These are phyloP conservation scores for Mamestra brassicae DNA, from an alignment of 2,888 invertebrate genomes.

Conservation along the genomic window DNA sequence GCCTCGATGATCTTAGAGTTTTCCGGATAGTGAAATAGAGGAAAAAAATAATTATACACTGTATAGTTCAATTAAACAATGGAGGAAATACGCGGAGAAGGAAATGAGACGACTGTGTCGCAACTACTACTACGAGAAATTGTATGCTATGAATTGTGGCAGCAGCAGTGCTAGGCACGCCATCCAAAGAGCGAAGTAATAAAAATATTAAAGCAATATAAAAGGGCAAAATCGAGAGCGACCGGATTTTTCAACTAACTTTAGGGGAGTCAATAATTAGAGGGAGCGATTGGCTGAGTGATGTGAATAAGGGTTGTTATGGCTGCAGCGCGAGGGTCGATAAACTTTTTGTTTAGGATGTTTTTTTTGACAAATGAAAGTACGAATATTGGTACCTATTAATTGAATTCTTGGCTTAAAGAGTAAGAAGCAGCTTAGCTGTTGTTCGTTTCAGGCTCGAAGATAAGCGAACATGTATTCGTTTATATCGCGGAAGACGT, in stretches of 20 bases:
- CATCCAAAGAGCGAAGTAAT: constrained; percentile 76
- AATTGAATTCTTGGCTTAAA: constrained; percentile 38
- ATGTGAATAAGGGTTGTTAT: constrained; percentile 89
- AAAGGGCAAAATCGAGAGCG: constrained; percentile 82
- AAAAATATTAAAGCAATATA: constrained; percentile 83
- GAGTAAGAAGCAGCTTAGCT: constrained; percentile 30
- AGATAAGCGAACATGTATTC: constrained; percentile 75
- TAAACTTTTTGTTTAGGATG: constrained; percentile 79
- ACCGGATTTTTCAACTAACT: constrained; percentile 80
- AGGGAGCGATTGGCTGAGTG: constrained; percentile 87
- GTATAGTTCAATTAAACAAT: constrained; percentile 73
- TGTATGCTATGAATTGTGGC: constrained; percentile 58
- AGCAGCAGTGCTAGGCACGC: constrained; percentile 64
- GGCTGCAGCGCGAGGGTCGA: constrained; percentile 85
- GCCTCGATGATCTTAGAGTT: constrained; percentile 72
- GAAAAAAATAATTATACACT: constrained; percentile 75
- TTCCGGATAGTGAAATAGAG: constrained; percentile 78
- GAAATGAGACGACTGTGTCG: constrained; percentile 71
- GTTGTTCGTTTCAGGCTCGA: constrained; percentile 43
- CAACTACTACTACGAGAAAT: constrained; percentile 65
- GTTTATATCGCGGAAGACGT: constrained; percentile 81
- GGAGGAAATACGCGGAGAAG: constrained; percentile 74
- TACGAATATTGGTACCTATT: constrained; percentile 43
- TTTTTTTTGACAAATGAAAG: constrained; percentile 46
- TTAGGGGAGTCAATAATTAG: constrained; percentile 90